Conservation (phyloP, 2,113 vertebrate genomes). For the Anthoscopus minutus region DNA sequence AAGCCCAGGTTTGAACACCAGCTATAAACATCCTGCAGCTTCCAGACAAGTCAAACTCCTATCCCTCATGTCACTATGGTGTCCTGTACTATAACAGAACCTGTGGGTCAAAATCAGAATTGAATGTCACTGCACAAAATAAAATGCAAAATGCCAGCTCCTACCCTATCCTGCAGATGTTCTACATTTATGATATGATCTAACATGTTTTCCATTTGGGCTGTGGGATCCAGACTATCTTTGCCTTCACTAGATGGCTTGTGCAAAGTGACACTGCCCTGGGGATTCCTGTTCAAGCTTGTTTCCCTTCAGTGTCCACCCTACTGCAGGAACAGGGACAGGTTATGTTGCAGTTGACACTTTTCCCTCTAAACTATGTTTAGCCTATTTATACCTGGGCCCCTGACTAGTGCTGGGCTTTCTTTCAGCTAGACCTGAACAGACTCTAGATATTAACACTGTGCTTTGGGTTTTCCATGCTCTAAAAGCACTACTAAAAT, state of each 20-base stretch:
- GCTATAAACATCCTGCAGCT: background rate
- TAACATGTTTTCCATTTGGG: background rate
- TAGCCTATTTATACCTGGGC: background rate
- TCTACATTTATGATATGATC: background rate
- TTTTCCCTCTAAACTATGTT: background rate
- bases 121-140: background rate
- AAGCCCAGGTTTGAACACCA: background rate
- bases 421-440: background rate
- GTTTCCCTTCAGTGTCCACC: background rate
- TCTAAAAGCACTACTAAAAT: background rate
- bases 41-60: background rate
- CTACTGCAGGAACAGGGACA: background rate
- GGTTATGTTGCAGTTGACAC: fast-evolving
- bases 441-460: background rate
- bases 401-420: background rate
- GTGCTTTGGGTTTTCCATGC: background rate
- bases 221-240: background rate
- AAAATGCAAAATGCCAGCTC: background rate
- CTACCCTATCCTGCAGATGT: background rate
- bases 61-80: fast-evolving
- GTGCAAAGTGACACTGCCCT: background rate
- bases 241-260: background rate
- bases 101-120: background rate
- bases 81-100: background rate
- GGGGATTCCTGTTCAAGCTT: background rate